Evolutionary conservation across 2,888 invertebrate species (phyloP), one percentile per base, ranked within the genome.

Genomic region (Sphaerophoria rueppellii): DNA sequence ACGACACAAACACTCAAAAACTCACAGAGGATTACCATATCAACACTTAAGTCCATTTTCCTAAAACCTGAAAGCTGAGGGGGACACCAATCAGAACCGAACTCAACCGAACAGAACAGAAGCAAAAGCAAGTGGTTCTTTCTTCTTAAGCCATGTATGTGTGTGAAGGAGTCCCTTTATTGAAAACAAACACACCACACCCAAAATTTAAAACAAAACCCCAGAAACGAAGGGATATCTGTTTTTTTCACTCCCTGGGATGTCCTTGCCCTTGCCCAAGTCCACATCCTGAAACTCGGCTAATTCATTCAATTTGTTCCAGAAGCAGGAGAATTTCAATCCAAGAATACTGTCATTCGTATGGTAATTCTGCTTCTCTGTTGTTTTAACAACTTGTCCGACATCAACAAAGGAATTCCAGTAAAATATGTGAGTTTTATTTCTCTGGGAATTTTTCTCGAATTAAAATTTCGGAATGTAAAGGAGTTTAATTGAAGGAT

Each of bases 251-350:
- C 11, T 24, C 52, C 71, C n/a, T n/a, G n/a, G n/a, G n/a, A 6
- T 58, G 37, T 14, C 50, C 40, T 61, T 34, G 32, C 40, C 43
- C 52, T 5, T 46, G 34, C 58, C 72, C 52, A 6, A 1, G 6
- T 14, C 37, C 52, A 35, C n/a, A 67, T 50, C 55, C 65, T 72
- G 55, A 54, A 60, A 48, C 67, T 46, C 37, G 72, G 72, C 75
- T 80, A 83, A 83, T 83, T 76, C 83, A 83, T 83, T 75, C 79
- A 80, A 83, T 80, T 83, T 79, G 83, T 83, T 35, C 79, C 75
- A 69, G 83, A 24, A 24, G 24, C 24, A 24, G 24, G 24, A 72
- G 79, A 58, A 71, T 79, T 48, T 55, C 54, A 67, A 67, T 54
- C 24, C 54, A 35, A 34, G 14, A 6, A 43, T 57, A 63, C 55